Conservation (phyloP, 1,140 invertebrate species). For the Dufourea novaeangliae region DNA sequence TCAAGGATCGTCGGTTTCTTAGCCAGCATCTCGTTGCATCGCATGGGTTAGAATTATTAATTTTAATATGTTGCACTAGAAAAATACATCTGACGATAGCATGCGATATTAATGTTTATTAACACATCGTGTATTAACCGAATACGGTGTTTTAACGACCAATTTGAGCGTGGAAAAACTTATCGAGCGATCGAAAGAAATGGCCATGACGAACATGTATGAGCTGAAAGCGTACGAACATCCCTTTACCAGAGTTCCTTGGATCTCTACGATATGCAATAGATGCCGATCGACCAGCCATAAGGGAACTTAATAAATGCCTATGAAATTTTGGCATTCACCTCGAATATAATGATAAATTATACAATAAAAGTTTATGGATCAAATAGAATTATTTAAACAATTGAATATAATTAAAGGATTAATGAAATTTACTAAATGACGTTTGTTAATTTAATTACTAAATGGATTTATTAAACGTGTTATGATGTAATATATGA, state of each 20-base stretch:
- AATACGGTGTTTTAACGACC: neutral
- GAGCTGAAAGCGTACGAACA: slow-evolving; percentile 78
- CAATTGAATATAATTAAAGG: no score
- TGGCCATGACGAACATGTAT: slow-evolving; percentile 76
- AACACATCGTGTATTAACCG: neutral
- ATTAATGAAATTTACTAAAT: no score
- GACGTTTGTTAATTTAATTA: no score
- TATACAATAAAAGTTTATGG: no score
- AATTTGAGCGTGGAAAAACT: slow-evolving; percentile 21
- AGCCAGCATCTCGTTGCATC: neutral
- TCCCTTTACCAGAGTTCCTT: slow-evolving; percentile 59
- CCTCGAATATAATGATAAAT: no score
- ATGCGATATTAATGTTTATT: slow-evolving; percentile 9
- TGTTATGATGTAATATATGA: no score
- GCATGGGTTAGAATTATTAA: neutral
- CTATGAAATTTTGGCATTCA: no score
- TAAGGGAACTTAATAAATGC: no score
- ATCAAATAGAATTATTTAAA: no score
- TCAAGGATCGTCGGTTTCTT: neutral
- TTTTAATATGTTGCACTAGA: neutral
- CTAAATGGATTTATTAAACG: no score
- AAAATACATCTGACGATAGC: neutral
- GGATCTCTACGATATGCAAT: slow-evolving; percentile 15
- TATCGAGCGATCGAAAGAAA: slow-evolving; percentile 60
- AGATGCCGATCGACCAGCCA: no score